Evolutionary conservation across 2,797 vertebrate genomes (phyloP), one percentile per base, ranked within the genome.

Genomic region (Psittacula derbiana): DNA sequence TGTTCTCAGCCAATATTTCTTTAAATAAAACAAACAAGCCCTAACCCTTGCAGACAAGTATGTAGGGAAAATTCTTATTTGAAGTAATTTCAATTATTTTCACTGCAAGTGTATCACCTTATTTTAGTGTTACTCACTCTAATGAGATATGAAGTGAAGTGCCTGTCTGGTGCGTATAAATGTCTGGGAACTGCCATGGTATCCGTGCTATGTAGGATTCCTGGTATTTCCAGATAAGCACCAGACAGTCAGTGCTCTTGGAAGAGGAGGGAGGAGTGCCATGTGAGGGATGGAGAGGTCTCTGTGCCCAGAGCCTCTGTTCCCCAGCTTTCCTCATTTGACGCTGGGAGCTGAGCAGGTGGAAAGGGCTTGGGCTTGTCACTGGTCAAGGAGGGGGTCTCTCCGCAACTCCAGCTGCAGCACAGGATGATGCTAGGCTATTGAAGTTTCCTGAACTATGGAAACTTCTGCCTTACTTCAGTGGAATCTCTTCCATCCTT

Each of bases 221-320:
- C 25, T 80, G 62, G 53, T 80, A 80, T 93, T 88, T 88, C 78
- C 78, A 87, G 86, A 85, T 93, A 91, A 95, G 81, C 83, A 72
- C 20, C 62, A 93, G 86, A 44, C 55, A 82, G 49, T 49, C 3
- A 12, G 27, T 72, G 61, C 76, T 79, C 30, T 49, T 69, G 76
- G 60, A 70, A 95, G 49, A 85, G 49, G 23, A 49, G 33, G 49
- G 57, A 88, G 53, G 33, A 93, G 38, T 0, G 0, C 80, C 40
- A 13, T 16, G 44, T 30, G 44, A 71, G 40, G 61, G 23, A 52
- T 46, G 72, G 43, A 82, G 53, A 72, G 17, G 14, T 74, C n/a
- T 85, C 71, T 62, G 47, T 67, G 72, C 55, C 64, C 58, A 41
- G 49, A 81, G 20, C 33, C 31, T 82, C 82, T 80, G 47, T 23